Evolutionary conservation across 2,113 vertebrate genomes (phyloP), one percentile per base, ranked within the genome.

Genomic region (Muntiacus reevesi): DNA sequence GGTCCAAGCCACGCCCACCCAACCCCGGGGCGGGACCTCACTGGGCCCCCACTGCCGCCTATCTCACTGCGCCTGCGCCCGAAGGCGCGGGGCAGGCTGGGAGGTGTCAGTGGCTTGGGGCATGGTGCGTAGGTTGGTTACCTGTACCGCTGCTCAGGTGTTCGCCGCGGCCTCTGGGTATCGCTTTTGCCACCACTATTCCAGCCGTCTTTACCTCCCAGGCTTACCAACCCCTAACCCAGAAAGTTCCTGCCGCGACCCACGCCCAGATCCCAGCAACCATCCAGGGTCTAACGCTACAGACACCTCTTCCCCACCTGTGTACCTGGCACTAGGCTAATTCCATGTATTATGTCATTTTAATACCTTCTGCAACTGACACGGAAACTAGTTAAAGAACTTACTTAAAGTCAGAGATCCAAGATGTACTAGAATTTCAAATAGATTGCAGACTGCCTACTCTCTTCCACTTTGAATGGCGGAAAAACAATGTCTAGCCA

Each of bases 41-140:
- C 47, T 7, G 47, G 43, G 79, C 81, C 50, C 12, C 21, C 50
- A 2, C 3, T 30, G 16, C 47, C 6, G 7, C 8, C 16, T 28
- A 6, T 3, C 27, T 57, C 36, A n/a, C 83, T 85, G 92, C 52
- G 59, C 67, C 62, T 96, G 94, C 74, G 82, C 17, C 21, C 4
- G 4, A 17, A 19, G 9, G 30, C 74, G 74, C 30, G 8, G 30
- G 27, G 87, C 83, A 43, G 25, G 27, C 50, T 27, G 47, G 84
- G 88, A 78, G 25, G 47, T 7, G 28, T 17, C 0, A 1, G 15
- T 14, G 7, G 1, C 1, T 0, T 8, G 3, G 3, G 2, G 23
- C 2, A 3, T 1, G n/a, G 2, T 10, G 2, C 0, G 0, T 7
- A 0, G 8, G 4, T 0, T 1, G 14, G 4, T 14, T 0, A 1